phyloP scores from a whole-genome alignment of 2,113 vertebrate species.

The Chiloscyllium plagiosum region DNA sequence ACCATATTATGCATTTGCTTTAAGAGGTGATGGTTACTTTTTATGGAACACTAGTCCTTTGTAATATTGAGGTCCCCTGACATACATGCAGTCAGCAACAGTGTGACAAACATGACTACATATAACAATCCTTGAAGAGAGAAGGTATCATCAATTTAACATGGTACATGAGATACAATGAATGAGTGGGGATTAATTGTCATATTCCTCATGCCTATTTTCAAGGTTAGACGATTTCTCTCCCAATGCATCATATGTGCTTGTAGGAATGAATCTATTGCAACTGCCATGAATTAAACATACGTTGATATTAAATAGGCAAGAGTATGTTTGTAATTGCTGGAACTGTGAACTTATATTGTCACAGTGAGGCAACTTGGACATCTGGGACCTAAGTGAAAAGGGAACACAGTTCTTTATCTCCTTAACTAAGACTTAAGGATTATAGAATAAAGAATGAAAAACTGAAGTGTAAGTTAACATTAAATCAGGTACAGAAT shows the following conservation, averaged over 20 bases:
- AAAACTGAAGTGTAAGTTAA: background rate
- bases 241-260: background rate
- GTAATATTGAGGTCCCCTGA: background rate
- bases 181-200: background rate
- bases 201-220: background rate
- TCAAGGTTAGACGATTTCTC: background rate
- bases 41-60: too few species aligned
- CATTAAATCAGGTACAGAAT: background rate
- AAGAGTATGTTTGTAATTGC: background rate
- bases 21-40: too few species aligned
- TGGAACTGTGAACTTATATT: background rate
- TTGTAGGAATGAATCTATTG: background rate
- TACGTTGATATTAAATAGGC: too few species aligned
- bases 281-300: background rate
- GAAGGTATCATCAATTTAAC: background rate
- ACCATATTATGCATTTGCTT: background rate
- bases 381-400: background rate
- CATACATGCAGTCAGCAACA: background rate
- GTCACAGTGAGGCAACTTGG: background rate
- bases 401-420: background rate
- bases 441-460: background rate
- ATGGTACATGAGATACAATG: background rate
- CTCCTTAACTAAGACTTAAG: background rate
- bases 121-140: background rate
- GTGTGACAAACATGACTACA: background rate